Base-by-base conservation (phyloP, 2,888 invertebrate genomes). In the Barypeithes pellucidus region DNA sequence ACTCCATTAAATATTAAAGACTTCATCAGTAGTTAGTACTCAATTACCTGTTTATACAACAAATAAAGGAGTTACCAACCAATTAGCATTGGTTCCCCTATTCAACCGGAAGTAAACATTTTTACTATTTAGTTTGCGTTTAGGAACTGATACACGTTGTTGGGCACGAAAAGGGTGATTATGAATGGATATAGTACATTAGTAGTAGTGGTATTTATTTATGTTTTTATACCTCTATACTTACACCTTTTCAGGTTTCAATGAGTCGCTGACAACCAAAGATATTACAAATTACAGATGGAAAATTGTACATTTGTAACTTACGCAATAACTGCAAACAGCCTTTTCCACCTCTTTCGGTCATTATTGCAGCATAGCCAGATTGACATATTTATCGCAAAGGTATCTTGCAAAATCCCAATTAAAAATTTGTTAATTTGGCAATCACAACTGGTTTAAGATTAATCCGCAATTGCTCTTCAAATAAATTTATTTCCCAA, bases 61-160 rank as follows among this genome's bases (percentile, higher is more conserved):
- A 61, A 68, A 52, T 29, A 68, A 61, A 24, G 52, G 61, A 50
- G 7, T 50, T 24, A 20, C 22, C 39, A 20, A 18, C 12, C 61
- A 52, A 68, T 68, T 50, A 33, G 60, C 33, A 60, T 68, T 14
- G 24, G 20, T 61, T 61, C 45, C 59, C 24, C 61, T 61, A 16
- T 60, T 52, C 36, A 50, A 41, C 68, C 61, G 68, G 68, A 68
- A 61, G 61, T 68, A 60, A 50, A 61, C 41, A 61, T 36, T 61
- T 61, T 59, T 61, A 20, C 11, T 57, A 14, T 68, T 61, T 18
- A 14, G 12, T 47, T 50, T 24, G 14, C 24, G 47, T 52, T 70
- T 70, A 70, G 62, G 24, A 45, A 24, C 24, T 61, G 61, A 61
- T 61, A 43, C 14, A 43, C 16, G 45, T 41, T 43, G 60, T 14